phyloP scores from a whole-genome alignment of 2,113 vertebrate genomes.

The Equus przewalskii region DNA sequence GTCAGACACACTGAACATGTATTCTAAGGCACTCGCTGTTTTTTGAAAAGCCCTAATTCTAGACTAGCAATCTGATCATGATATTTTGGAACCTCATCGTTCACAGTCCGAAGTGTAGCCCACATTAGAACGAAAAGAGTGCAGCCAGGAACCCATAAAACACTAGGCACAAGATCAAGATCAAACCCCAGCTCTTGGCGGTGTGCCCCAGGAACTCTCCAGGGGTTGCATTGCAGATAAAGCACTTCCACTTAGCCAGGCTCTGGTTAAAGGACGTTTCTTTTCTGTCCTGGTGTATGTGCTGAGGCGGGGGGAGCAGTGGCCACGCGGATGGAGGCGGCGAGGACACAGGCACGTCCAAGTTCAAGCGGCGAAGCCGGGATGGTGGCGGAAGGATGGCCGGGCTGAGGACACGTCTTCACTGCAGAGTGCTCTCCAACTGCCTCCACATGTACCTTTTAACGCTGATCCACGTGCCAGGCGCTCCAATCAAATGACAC shows the following conservation, averaged over 20 bases:
- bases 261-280: slow-evolving; percentile 88
- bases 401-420: neutral
- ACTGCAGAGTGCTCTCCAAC: neutral
- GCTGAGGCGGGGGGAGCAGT: neutral
- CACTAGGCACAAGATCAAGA: slow-evolving; percentile 95
- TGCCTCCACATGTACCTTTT: neutral
- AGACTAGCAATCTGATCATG: slow-evolving; percentile 92
- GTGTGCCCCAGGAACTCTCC: slow-evolving; percentile 93
- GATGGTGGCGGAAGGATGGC: neutral
- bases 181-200: slow-evolving; percentile 94
- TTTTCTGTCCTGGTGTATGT: slow-evolving; percentile 89
- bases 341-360: slow-evolving; percentile 69
- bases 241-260: slow-evolving; percentile 91
- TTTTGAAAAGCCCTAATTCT: slow-evolving; percentile 95
- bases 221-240: slow-evolving; percentile 92
- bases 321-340: neutral
- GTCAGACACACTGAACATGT: slow-evolving; percentile 89
- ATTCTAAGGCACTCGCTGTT: slow-evolving; percentile 89
- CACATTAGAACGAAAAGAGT: slow-evolving; percentile 96
- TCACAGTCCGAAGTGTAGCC: slow-evolving; percentile 95
- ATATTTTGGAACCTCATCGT: slow-evolving; percentile 92
- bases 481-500: neutral
- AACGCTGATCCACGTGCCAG: neutral
- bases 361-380: neutral
- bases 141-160: slow-evolving; percentile 95